A percentile compares a stretch with the other conserved stretches of the same genome.
Conservation (phyloP, 2,888 invertebrate genomes). For the Drosophila gaucha region DNA sequence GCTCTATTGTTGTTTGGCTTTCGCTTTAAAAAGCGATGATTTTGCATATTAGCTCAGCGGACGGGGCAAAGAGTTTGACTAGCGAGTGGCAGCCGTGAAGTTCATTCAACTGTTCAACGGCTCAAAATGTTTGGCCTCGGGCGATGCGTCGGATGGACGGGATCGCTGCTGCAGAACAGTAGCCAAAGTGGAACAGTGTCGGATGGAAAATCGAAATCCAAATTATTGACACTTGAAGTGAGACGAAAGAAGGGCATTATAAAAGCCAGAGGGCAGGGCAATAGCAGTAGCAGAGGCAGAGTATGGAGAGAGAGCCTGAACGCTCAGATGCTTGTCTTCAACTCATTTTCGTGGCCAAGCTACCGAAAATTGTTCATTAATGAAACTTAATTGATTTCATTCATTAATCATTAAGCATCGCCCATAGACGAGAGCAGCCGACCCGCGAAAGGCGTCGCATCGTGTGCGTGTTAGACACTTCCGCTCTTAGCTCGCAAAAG, state of each 20-base stretch:
- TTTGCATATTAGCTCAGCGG: conserved; percentile 63
- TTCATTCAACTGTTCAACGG: conserved; percentile 58
- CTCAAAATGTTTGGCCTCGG: conserved; percentile 17
- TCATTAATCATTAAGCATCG: conserved; percentile 82
- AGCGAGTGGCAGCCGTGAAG: conserved; percentile 39
- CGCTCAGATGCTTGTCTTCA: conserved; percentile 43
- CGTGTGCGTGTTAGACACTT: conserved; percentile 49
- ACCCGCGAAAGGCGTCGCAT: conserved; percentile 30
- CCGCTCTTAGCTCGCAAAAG: conserved; percentile 41
- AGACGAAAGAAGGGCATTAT: conserved; percentile 45
- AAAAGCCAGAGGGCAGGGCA: conserved; percentile 14
- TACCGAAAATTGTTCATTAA: conserved; percentile 81
- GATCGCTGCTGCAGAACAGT: conserved; percentile 46
- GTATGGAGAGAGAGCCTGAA: background rate
- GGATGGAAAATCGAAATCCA: conserved; percentile 52
- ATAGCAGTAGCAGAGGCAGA: background rate
- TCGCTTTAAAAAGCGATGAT: conserved; percentile 62
- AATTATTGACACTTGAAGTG: conserved; percentile 80
- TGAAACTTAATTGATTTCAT: conserved; percentile 83
- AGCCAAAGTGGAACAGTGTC: conserved; percentile 43
- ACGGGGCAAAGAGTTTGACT: conserved; percentile 11
- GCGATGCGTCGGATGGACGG: conserved; percentile 12
- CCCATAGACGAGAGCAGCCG: conserved; percentile 31
- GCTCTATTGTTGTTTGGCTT: conserved; percentile 67
- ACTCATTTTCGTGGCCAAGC: conserved; percentile 51